A percentile compares a stretch with the other conserved stretches of the same genome.
phyloP scores from a whole-genome alignment of 37 sponge, comb jelly and placozoan species.

The Aplysina aerophoba region DNA sequence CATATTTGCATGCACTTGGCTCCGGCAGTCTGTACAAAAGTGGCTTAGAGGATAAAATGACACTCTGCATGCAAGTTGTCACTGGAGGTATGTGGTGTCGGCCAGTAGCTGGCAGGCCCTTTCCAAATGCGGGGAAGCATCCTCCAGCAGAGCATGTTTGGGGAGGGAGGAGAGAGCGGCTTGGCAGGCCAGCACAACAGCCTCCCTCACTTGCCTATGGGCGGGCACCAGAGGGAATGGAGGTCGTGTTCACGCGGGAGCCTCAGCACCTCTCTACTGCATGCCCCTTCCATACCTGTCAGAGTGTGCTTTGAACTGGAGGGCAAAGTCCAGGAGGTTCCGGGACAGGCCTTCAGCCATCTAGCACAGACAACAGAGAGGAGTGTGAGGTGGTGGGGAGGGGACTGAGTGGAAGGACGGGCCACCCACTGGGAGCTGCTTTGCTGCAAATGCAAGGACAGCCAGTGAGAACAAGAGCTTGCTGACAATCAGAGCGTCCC shows the following conservation, averaged over 20 bases:
- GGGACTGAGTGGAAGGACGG: too few relatives aligned
- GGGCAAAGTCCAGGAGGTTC: slow-evolving; percentile 17
- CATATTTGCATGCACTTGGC: too few relatives aligned
- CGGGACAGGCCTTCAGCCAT: not conserved
- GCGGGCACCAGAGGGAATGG: not conserved
- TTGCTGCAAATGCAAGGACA: not conserved
- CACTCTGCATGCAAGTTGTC: too few relatives aligned
- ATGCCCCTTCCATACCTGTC: too few relatives aligned
- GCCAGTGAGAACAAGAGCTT: slow-evolving; percentile 18
- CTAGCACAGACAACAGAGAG: not conserved
- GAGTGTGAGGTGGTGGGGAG: not conserved
- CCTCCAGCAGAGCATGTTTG: too few relatives aligned
- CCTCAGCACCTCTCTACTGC: too few relatives aligned
- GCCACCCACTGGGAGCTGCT: not conserved
- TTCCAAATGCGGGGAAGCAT: not conserved
- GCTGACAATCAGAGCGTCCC: not conserved
- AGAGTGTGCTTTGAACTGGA: not conserved
- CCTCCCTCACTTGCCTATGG: slow-evolving; percentile 9
- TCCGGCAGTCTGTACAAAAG: too few relatives aligned
- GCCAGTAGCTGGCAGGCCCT: not conserved
- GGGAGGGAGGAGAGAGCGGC: not conserved
- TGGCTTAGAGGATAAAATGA: too few relatives aligned
- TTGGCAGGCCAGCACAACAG: slow-evolving; percentile 7
- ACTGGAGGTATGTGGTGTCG: too few relatives aligned
- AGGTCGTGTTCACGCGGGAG: too few relatives aligned